Conservation (phyloP, 1,140 invertebrate genomes). For the Trypoxylus dichotomus region DNA sequence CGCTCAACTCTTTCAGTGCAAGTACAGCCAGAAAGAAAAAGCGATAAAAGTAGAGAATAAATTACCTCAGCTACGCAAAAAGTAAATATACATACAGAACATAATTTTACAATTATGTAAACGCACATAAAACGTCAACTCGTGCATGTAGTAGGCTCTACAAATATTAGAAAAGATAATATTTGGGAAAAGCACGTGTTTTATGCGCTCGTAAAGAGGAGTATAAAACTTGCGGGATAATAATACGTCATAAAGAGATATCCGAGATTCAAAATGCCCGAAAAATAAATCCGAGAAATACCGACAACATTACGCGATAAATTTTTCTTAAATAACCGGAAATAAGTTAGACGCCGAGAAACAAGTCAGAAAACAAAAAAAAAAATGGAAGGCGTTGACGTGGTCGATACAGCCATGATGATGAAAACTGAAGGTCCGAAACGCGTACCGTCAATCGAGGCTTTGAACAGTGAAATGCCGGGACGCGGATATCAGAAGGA, state of each 20-base stretch:
- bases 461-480: constrained; percentile 50
- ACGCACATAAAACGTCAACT: no score
- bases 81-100: no score
- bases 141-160: no score
- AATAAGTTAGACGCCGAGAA: background rate
- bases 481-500: constrained; percentile 53
- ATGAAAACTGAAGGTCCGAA: constrained; percentile 35
- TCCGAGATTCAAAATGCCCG: no score
- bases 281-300: background rate
- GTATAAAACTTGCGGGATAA: background rate
- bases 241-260: background rate
- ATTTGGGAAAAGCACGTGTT: no score
- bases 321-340: background rate
- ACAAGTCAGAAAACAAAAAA: background rate
- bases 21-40: no score
- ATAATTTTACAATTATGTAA: no score
- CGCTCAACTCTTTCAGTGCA: no score
- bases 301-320: background rate
- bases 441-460: constrained; percentile 45
- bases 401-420: constrained; percentile 38
- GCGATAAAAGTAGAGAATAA: no score
- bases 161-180: no score
- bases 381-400: constrained; percentile 14
- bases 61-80: no score
- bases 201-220: background rate